Conservation (phyloP, 2,113 vertebrate species). For the Pelobates fuscus region DNA sequence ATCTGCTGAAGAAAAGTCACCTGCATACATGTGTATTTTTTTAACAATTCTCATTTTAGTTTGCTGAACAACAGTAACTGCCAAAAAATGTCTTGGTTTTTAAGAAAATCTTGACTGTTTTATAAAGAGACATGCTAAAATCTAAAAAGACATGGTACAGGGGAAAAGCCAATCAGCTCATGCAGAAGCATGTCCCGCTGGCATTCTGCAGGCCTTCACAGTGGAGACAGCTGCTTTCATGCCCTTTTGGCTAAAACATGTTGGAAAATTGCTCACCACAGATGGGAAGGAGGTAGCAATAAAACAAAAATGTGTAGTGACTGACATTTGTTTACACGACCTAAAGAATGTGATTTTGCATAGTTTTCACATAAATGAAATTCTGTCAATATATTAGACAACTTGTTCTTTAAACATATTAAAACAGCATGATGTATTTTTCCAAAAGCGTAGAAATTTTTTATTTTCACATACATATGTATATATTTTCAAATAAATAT, state of each 20-base stretch:
- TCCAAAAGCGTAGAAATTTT: too few relatives aligned
- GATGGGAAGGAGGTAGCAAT: constrained; percentile 48
- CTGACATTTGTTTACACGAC: constrained; percentile 45
- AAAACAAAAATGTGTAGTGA: constrained; percentile 31
- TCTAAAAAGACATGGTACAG: not conserved
- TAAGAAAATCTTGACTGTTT: not conserved
- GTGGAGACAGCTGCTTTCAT: constrained; percentile 51
- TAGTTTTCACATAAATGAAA: not conserved
- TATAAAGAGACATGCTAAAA: not conserved
- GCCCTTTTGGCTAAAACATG: constrained; percentile 47
- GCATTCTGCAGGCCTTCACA: constrained; percentile 36
- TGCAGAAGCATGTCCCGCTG: constrained; percentile 48
- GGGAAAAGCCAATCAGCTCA: constrained; percentile 37
- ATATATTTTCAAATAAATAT: too few relatives aligned
- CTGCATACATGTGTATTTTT: too few relatives aligned
- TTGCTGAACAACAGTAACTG: not conserved
- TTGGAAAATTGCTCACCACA: constrained; percentile 35
- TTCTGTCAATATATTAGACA: not conserved
- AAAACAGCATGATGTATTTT: too few relatives aligned
- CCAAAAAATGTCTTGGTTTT: not conserved
- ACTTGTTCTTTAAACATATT: not conserved
- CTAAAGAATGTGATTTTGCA: constrained; percentile 27
- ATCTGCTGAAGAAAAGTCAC: too few relatives aligned
- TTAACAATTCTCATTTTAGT: not conserved
- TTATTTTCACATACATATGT: too few relatives aligned